Evolutionary conservation across 2,113 vertebrate genomes (phyloP).

Genomic region (Cynopterus brachyotis): DNA sequence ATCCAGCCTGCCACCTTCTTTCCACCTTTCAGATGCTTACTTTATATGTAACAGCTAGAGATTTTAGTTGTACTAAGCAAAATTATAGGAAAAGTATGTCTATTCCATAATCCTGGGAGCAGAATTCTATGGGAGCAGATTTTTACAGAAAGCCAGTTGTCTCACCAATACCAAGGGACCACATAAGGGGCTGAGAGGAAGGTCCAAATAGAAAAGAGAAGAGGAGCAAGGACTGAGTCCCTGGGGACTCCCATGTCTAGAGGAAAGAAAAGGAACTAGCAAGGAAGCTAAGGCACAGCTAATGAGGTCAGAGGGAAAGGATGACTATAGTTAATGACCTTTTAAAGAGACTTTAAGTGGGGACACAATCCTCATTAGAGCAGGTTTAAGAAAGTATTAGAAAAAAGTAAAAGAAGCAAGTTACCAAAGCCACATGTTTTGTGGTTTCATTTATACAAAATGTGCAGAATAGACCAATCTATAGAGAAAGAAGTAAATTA

Average conservation of each 20-base stretch:
- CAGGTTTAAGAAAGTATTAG: neutral
- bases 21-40: neutral
- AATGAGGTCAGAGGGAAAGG: neutral
- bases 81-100: neutral
- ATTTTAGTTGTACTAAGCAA: neutral
- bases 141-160: neutral
- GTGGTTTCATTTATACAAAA: neutral
- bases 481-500: neutral
- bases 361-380: neutral
- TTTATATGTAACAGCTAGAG: neutral
- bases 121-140: neutral
- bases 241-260: neutral
- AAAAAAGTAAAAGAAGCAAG: neutral
- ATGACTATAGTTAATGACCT: neutral
- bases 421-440: neutral
- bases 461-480: neutral
- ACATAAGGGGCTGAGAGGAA: neutral
- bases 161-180: neutral
- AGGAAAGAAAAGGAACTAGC: neutral
- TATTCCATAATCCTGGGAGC: neutral
- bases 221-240: neutral
- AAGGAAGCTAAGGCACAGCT: neutral
- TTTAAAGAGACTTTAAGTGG: neutral
- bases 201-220: neutral
- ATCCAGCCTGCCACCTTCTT: neutral